Evolutionary conservation across 2,797 vertebrate genomes (phyloP).

Genomic region (Anabacerthia variegaticeps): DNA sequence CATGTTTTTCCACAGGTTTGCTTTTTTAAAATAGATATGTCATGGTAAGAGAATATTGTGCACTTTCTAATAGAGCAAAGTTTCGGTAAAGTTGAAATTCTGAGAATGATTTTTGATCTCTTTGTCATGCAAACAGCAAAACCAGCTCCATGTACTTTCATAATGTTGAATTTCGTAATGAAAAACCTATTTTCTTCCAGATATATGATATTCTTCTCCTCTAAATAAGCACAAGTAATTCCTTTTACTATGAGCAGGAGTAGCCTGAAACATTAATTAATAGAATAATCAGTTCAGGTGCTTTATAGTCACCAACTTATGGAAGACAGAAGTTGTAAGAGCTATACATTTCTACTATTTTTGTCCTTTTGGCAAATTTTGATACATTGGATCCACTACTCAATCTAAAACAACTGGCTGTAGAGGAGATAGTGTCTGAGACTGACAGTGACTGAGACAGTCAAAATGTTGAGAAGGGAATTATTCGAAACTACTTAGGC

Average conservation of each 20-base stretch:
- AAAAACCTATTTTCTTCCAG: fast-evolving
- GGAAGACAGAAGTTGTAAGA: neutral
- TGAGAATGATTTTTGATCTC: neutral
- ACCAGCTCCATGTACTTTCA: neutral
- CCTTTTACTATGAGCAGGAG: neutral
- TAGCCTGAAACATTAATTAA: neutral
- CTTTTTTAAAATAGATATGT: neutral
- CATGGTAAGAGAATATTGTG: neutral
- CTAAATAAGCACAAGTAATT: neutral
- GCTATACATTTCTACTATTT: neutral
- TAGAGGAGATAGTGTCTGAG: neutral
- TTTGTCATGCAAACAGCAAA: neutral
- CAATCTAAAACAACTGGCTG: neutral
- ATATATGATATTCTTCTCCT: neutral
- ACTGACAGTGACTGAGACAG: neutral
- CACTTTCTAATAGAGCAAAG: neutral
- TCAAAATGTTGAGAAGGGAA: neutral
- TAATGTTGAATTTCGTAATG: neutral
- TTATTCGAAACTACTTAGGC: neutral
- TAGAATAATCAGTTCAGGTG: neutral
- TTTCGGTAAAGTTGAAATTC: neutral
- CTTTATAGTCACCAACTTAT: neutral
- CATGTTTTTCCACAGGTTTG: neutral
- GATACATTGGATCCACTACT: neutral
- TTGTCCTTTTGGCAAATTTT: neutral